Evolutionary conservation across 2,888 invertebrate species (phyloP), one percentile per base, ranked within the genome.

Genomic region (Venusia cambrica): DNA sequence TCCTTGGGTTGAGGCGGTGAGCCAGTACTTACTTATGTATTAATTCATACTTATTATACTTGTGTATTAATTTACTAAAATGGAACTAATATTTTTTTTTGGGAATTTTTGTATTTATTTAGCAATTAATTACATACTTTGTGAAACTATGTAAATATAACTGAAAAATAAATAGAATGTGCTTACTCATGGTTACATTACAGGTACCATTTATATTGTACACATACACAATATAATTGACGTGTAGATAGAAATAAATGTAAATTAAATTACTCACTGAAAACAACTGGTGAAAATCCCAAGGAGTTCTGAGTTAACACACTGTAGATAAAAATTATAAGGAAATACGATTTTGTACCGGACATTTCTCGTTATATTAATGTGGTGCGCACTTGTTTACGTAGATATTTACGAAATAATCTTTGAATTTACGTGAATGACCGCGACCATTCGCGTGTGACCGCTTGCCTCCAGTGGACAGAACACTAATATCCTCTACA

Each of bases 251-350:
- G 22, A 35, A 33, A 25, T 14, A 39, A 30, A 45, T 19, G 33
- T 33, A 28, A 47, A 51, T 39, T 19, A 12, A 38, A 38, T 38
- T 38, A 85, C 85, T 83, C 45, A 87, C 85, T 83, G 39, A 87
- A 69, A 47, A 87, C 75, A 48, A 87, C 77, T 21, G 85, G 85
- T 20, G 85, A 87, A 18, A 85, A 57, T 49, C 84, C 83, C 32
- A 71, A 59, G 18, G 78, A 73, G 44, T 75, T 67, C 44, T 68
- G 68, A 25, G 74, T 61, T 38, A 83, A 48, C 38, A 79, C 57
- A 51, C 71, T 63, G 51, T 61, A 73, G 50, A 64, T 56, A 51
- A 73, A 62, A 48, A 77, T 33, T 48, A 69, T 46, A 16, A 62
- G 47, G 48, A 72, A 65, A 57, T 47, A 56, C 45, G 61, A 43